Percentiles rank a stretch among this genome's conserved stretches.
These are phyloP conservation scores for Deladenus siricidicola DNA, from an alignment of 2,888 invertebrate species.

Conservation along the genomic window DNA sequence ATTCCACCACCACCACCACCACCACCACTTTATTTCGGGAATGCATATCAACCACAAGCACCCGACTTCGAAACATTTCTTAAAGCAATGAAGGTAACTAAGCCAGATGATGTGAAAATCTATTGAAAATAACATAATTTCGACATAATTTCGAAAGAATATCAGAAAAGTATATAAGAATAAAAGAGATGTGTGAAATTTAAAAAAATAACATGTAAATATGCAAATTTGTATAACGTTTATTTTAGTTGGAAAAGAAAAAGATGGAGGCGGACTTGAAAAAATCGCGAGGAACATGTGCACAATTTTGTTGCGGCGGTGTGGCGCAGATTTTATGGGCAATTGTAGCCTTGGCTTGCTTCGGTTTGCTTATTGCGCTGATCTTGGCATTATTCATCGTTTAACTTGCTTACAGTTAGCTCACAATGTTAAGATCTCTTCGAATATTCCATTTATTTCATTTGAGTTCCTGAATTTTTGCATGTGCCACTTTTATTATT, in stretches of 20 bases:
- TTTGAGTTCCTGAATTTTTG: too few species aligned
- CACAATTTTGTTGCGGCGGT: slow-evolving; percentile 37
- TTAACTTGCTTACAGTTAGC: too few species aligned
- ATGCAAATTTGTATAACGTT: not conserved
- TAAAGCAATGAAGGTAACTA: slow-evolving; percentile 9
- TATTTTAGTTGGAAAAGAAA: slow-evolving; percentile 5
- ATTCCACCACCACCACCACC: slow-evolving; percentile 4
- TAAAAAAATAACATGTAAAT: not conserved
- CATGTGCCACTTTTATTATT: too few species aligned
- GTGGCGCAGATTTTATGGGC: slow-evolving; percentile 40
- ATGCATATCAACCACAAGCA: not conserved
- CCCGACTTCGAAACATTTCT: slow-evolving; percentile 5
- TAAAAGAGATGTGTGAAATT: not conserved
- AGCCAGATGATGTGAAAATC: too few species aligned
- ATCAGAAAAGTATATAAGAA: too few species aligned
- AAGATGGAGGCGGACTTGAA: not conserved
- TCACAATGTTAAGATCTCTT: too few species aligned
- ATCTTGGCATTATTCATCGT: slow-evolving; percentile 29
- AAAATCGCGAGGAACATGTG: slow-evolving; percentile 12
- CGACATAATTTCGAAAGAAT: too few species aligned
- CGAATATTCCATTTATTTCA: too few species aligned
- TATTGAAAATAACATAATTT: too few species aligned
- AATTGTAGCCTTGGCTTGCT: slow-evolving; percentile 31
- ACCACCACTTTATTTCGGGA: not conserved
- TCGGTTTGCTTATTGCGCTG: slow-evolving; percentile 33